Conservation (phyloP, 2,797 vertebrate genomes). For the Cynodonichthys magdalenae region DNA sequence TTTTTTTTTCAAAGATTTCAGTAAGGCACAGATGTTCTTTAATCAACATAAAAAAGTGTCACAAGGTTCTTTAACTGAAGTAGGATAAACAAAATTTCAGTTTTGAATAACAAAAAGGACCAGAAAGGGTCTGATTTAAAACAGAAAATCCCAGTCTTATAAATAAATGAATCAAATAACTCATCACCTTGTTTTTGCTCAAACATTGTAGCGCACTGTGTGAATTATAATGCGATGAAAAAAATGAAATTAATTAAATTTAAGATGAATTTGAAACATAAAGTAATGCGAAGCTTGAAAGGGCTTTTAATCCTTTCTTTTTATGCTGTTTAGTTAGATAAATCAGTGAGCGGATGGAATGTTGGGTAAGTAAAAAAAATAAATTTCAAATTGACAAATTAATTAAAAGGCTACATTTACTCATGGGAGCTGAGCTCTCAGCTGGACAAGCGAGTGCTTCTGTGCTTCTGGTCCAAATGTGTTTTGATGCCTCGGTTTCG, state of each 20-base stretch:
- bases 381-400: conserved; percentile 6
- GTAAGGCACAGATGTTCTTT: not conserved
- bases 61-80: not conserved
- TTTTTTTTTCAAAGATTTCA: not conserved
- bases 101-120: not conserved
- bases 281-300: not conserved
- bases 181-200: not conserved
- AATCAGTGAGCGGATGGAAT: not conserved
- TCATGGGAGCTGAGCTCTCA: not conserved
- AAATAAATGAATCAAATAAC: not conserved
- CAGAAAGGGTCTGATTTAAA: not conserved
- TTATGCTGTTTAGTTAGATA: not conserved
- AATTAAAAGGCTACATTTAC: not conserved
- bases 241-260: not conserved
- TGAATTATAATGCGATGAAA: not conserved
- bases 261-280: not conserved
- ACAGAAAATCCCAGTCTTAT: not conserved
- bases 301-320: not conserved
- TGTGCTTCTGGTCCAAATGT: conserved; percentile 12
- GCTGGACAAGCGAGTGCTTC: conserved; percentile 25
- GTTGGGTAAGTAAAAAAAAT: conserved; percentile 2
- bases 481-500: conserved; percentile 36
- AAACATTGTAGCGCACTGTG: not conserved
- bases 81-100: not conserved
- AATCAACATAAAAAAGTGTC: not conserved